Base-by-base conservation (phyloP, 2,888 invertebrate genomes). In the Cheilosia impressa region DNA sequence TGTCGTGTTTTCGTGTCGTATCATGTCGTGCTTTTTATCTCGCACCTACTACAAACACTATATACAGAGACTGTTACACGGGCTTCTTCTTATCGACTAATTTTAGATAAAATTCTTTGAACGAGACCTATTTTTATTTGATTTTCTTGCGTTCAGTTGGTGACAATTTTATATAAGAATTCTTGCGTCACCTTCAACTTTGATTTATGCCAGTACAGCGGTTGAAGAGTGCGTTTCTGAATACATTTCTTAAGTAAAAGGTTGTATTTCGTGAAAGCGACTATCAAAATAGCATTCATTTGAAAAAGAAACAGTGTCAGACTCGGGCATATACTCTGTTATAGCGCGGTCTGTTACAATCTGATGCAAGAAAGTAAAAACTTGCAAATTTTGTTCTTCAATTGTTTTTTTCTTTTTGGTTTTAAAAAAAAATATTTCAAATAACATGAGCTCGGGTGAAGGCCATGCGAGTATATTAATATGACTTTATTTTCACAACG, bases 51-150 rank as follows among this genome's bases (percentile, higher is more conserved):
- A 52, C 52, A 73, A 83, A 72, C 77, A 68, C 65, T 52, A 38
- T 7, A n/a, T 15, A 55, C 34, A 17, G 7, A 38, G 38, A 47
- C 45, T 47, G 17, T 47, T 9, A 24, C 52, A 13, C 27, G 52
- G 27, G 65, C 38, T 31, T 45, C 31, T 47, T 47, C 72, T 72
- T 76, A 76, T 76, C 83, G 65, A 68, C 78, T 83, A 83, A 84
- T 75, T 38, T 84, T 84, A 84, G 73, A 79, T 78, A 47, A 75
- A 73, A 65, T 77, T 63, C 63, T 77, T 62, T 83, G 77, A 77
- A 83, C 82, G 77, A 82, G 77, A 82, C 77, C 77, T 83, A 83
- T 72, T 77, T 81, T 66, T 38, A 13, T 38, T 34, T 24, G 53
- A 43, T 31, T 73, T 43, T 41, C 41, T 53, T 45, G 34, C 31